A percentile compares a stretch with the other conserved stretches of the same genome.
phyloP scores from a whole-genome alignment of 1,140 invertebrate species.

The Anastrepha obliqua region DNA sequence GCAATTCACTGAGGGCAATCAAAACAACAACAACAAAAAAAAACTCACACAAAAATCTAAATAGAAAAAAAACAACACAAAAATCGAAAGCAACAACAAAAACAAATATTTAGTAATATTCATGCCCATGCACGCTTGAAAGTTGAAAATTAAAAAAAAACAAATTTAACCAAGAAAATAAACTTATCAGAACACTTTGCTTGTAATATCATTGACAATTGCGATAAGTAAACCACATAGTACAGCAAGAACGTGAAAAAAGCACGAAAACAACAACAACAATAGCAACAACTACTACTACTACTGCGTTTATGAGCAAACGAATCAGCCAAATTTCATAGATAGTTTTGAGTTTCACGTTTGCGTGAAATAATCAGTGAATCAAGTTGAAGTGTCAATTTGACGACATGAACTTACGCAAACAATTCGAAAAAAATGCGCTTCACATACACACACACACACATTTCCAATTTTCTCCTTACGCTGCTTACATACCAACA shows the following conservation, averaged over 20 bases:
- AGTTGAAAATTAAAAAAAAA: constrained; percentile 19
- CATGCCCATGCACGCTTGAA: not conserved
- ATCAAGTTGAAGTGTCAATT: not conserved
- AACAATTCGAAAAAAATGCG: not conserved
- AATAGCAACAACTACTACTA: not conserved
- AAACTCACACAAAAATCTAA: not conserved
- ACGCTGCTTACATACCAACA: not conserved
- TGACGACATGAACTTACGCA: not conserved
- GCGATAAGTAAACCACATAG: not conserved
- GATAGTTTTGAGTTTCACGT: not conserved
- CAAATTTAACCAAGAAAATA: not conserved
- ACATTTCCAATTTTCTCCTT: not conserved
- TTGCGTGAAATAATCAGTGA: not conserved
- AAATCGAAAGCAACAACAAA: not conserved
- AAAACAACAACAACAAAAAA: not conserved
- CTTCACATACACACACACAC: not conserved
- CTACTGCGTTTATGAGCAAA: not conserved
- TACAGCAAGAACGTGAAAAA: not conserved
- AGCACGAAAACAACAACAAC: not conserved
- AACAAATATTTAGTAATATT: not conserved
- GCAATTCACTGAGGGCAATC: not conserved
- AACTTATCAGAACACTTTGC: constrained; percentile 26
- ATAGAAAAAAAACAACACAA: not conserved
- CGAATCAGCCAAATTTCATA: not conserved
- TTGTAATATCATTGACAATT: not conserved